phyloP scores from a whole-genome alignment of 1,140 invertebrate species.

The Zophobas atratus region DNA sequence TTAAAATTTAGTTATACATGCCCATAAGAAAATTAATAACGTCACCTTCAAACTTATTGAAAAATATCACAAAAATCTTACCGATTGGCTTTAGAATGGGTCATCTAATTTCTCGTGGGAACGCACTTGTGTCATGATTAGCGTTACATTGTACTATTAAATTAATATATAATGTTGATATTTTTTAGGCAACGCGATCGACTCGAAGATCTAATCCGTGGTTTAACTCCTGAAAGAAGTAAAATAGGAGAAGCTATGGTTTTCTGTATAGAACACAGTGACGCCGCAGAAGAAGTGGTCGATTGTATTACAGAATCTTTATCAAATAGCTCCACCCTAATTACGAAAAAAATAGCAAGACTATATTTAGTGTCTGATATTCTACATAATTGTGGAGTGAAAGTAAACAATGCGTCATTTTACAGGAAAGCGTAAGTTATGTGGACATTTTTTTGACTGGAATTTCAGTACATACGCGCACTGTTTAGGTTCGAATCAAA shows the following conservation, averaged over 20 bases:
- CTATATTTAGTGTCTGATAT: conserved; percentile 98
- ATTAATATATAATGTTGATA: neutral
- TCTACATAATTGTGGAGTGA: conserved; percentile 96
- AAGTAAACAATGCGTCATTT: conserved; percentile 97
- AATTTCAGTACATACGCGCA: conserved; percentile 12
- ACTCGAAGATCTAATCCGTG: conserved; percentile 92
- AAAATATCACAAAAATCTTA: no score
- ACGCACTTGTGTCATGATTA: neutral
- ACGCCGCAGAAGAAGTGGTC: conserved; percentile 96
- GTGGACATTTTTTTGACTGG: conserved; percentile 4
- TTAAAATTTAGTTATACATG: no score
- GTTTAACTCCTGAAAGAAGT: conserved; percentile 87
- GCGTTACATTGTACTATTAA: neutral
- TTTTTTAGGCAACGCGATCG: conserved; percentile 83
- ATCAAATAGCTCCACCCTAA: conserved; percentile 83
- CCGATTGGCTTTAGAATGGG: no score
- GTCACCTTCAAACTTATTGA: no score
- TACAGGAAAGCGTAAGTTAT: conserved; percentile 88
- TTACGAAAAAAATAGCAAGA: conserved; percentile 93
- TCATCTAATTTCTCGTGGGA: no score
- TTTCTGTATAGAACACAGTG: conserved; percentile 98
- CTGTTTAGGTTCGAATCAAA: conserved; percentile 85
- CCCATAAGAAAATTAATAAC: no score
- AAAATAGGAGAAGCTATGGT: conserved; percentile 97
- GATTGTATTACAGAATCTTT: conserved; percentile 91